phyloP scores from a whole-genome alignment of 2,797 vertebrate species.

The Falco naumanni region DNA sequence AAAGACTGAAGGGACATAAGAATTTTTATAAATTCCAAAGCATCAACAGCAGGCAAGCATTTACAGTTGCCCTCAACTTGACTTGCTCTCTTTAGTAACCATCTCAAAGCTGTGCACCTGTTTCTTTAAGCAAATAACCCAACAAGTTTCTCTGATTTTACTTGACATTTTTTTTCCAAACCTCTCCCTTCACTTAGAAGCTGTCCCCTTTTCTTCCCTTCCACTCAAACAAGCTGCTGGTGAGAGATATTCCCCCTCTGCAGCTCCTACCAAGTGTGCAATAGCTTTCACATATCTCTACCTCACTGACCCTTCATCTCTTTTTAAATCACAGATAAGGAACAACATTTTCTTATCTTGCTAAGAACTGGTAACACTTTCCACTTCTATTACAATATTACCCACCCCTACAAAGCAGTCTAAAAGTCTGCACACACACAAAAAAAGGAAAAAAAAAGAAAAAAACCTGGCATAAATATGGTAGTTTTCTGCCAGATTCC shows the following conservation, averaged over 20 bases:
- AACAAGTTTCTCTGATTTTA: neutral
- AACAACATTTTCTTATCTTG: slow-evolving; percentile 54
- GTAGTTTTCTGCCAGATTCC: neutral
- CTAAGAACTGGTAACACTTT: slow-evolving; percentile 22
- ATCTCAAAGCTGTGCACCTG: neutral
- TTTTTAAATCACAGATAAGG: slow-evolving; percentile 48
- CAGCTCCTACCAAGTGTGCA: neutral
- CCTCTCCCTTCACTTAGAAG: neutral
- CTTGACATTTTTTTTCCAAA: slow-evolving; percentile 28
- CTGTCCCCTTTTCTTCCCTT: slow-evolving; percentile 1
- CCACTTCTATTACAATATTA: neutral
- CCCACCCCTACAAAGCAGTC: neutral
- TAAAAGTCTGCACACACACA: neutral
- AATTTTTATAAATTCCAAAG: neutral
- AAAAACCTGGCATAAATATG: neutral
- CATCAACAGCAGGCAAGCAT: neutral
- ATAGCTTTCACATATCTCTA: slow-evolving; percentile 21
- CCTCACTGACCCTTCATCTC: slow-evolving; percentile 33
- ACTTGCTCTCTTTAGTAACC: neutral
- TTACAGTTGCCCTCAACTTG: neutral
- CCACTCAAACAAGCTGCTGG: neutral
- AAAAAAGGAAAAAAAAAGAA: neutral
- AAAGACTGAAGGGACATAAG: neutral
- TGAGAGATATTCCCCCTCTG: neutral
- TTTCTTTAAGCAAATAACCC: slow-evolving; percentile 27